These are phyloP conservation scores for Busarellus nigricollis DNA, from an alignment of 2,797 vertebrate genomes.

Conservation along the genomic window DNA sequence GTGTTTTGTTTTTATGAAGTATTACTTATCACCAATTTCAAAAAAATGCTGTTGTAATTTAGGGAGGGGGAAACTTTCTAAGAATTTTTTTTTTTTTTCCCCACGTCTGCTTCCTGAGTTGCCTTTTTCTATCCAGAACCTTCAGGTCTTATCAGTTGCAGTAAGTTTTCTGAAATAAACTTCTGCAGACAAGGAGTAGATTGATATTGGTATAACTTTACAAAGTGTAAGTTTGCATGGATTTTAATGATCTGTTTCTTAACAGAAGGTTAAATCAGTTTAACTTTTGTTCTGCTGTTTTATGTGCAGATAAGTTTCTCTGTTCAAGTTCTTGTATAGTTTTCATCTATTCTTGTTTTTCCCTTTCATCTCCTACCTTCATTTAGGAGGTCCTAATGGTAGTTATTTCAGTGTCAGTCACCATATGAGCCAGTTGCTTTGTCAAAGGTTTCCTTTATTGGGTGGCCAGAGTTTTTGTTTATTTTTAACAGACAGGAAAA, in stretches of 20 bases:
- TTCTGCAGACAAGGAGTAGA: background rate
- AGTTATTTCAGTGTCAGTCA: background rate
- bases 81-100: no score
- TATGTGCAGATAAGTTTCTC: background rate
- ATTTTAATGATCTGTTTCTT: background rate
- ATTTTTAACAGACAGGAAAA: background rate
- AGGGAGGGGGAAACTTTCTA: fast-evolving
- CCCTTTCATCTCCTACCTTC: background rate
- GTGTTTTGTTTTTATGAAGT: background rate
- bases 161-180: background rate
- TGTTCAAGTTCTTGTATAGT: background rate
- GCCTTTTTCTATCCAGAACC: background rate
- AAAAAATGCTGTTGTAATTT: background rate
- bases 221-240: background rate
- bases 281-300: background rate
- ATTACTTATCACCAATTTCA: background rate
- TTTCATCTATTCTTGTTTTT: background rate
- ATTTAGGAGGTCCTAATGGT: background rate
- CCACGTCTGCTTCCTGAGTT: background rate
- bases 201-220: background rate
- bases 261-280: background rate
- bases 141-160: background rate
- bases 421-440: background rate
- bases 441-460: background rate
- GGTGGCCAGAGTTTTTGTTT: background rate